Evolutionary conservation across 30 jellyfish, hydroid and myxozoan genomes (phyloP).

Genomic region (Rhopilema esculentum): DNA sequence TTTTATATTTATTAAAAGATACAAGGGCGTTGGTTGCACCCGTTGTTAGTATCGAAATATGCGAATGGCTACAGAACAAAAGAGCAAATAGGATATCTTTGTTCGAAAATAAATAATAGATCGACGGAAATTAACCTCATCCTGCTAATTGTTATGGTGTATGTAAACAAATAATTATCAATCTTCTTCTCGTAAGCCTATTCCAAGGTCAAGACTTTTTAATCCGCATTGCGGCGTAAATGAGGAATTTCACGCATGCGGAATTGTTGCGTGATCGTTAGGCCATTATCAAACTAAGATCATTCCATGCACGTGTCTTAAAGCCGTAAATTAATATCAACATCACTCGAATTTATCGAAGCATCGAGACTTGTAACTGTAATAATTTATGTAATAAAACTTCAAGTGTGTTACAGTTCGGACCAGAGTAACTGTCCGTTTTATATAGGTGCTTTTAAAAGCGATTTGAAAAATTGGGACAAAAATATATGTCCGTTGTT

Average conservation of each 20-base stretch:
- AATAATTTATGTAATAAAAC: too few species aligned
- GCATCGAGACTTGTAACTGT: too few species aligned
- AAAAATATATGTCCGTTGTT: too few species aligned
- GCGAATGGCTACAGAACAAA: constrained; percentile 22
- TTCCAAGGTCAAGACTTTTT: constrained; percentile 16
- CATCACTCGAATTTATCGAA: too few species aligned
- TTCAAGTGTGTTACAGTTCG: too few species aligned
- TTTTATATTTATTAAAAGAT: constrained; percentile 23
- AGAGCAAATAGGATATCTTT: constrained; percentile 14
- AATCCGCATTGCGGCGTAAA: not conserved
- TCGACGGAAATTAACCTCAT: constrained; percentile 50
- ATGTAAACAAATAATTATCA: constrained; percentile 31
- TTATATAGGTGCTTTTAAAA: too few species aligned
- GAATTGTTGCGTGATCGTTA: not conserved
- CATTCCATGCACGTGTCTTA: not conserved
- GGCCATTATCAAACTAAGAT: not conserved
- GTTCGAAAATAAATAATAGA: constrained; percentile 7
- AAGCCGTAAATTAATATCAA: not conserved
- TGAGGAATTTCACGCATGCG: not conserved
- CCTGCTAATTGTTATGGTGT: constrained; percentile 38
- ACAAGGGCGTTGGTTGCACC: constrained; percentile 19
- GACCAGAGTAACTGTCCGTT: too few species aligned
- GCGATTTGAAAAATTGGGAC: too few species aligned
- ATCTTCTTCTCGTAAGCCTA: not conserved
- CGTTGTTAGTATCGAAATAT: constrained; percentile 11